Percentiles rank a stretch among this genome's conserved stretches.
phyloP scores from a whole-genome alignment of 1,140 invertebrate species.

The Euura saliciscinereae region DNA sequence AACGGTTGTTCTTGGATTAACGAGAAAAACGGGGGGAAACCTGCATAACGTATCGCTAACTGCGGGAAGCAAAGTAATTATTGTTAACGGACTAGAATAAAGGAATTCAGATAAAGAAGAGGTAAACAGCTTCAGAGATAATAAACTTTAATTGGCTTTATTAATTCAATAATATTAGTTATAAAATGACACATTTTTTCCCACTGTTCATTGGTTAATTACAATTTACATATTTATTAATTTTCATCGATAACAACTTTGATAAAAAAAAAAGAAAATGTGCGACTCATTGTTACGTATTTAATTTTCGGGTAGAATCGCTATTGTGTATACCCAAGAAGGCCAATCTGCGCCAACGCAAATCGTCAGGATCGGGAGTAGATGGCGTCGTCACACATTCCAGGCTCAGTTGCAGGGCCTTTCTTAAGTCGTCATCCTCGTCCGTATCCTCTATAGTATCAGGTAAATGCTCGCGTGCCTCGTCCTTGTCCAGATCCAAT shows the following conservation, averaged over 20 bases:
- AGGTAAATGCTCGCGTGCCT: conserved; percentile 6
- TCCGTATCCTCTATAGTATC: conserved; percentile 34
- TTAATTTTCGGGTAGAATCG: conserved; percentile 49
- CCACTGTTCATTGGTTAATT: conserved; percentile 19
- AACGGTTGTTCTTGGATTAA: too few species aligned
- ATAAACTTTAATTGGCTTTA: not conserved
- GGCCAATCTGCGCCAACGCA: conserved; percentile 45
- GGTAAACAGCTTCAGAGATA: not conserved
- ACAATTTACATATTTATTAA: conserved; percentile 35
- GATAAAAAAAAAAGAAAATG: conserved; percentile 5
- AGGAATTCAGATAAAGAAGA: not conserved
- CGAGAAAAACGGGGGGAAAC: too few species aligned
- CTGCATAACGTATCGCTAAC: too few species aligned
- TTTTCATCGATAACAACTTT: conserved; percentile 24
- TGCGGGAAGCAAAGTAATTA: too few species aligned
- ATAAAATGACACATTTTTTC: conserved; percentile 34
- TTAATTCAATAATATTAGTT: conserved; percentile 24
- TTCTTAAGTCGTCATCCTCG: conserved; percentile 60
- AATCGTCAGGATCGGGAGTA: conserved; percentile 53
- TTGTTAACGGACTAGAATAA: conserved; percentile 2
- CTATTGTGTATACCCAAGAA: conserved; percentile 37
- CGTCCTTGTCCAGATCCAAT: conserved; percentile 28
- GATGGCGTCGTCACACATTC: conserved; percentile 57
- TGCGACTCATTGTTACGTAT: conserved; percentile 48
- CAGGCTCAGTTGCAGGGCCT: conserved; percentile 63